Conservation (phyloP, 2,888 invertebrate genomes). For the Lacanobia oleracea region DNA sequence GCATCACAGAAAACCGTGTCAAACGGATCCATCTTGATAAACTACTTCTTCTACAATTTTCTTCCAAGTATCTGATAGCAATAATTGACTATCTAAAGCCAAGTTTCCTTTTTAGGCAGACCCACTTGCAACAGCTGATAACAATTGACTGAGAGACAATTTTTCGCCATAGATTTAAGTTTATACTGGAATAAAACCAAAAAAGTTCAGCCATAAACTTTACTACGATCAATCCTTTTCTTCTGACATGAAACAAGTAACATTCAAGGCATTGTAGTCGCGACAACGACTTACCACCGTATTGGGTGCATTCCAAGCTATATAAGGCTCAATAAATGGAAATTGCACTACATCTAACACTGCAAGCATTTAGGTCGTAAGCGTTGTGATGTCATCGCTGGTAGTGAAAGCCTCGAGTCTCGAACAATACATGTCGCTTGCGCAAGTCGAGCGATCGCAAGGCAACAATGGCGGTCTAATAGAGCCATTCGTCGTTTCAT, state of each 20-base stretch:
- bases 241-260: constrained; percentile 66
- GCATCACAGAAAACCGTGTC: constrained; percentile 71
- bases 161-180: constrained; percentile 4
- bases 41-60: constrained; percentile 66
- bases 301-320: constrained; percentile 74
- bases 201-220: constrained; percentile 39
- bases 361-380: constrained; percentile 83
- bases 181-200: constrained; percentile 32
- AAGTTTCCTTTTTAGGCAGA: constrained; percentile 22
- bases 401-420: constrained; percentile 85
- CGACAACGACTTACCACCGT: constrained; percentile 71
- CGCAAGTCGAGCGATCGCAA: constrained; percentile 84
- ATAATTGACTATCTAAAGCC: constrained; percentile 31
- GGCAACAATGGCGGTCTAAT: constrained; percentile 89
- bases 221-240: constrained; percentile 49
- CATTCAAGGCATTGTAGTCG: constrained; percentile 62
- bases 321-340: constrained; percentile 81
- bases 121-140: constrained; percentile 1
- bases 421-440: constrained; percentile 89
- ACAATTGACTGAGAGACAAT: constrained; percentile 7
- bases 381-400: constrained; percentile 82
- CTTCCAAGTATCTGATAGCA: constrained; percentile 41
- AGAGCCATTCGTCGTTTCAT: constrained; percentile 90
- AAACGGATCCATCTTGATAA: constrained; percentile 59
- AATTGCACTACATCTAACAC: constrained; percentile 84